Evolutionary conservation across 2,888 invertebrate genomes (phyloP).

Genomic region (Lasioglossum pauxillum): DNA sequence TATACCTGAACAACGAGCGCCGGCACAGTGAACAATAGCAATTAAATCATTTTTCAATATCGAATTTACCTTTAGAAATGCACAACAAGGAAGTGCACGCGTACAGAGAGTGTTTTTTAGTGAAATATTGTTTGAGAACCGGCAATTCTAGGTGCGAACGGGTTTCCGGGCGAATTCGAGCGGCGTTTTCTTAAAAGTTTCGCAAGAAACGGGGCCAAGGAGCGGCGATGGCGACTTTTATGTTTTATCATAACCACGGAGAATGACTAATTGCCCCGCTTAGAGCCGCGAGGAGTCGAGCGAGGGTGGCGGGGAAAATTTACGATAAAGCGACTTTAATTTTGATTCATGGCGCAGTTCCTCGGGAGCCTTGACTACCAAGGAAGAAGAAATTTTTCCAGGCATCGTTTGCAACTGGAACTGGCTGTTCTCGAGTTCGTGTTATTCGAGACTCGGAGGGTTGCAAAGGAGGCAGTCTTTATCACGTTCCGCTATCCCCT

Average conservation of each 20-base stretch:
- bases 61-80: background rate
- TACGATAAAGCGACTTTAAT: constrained; percentile 79
- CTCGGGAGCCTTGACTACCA: constrained; percentile 22
- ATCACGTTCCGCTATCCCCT: constrained; percentile 39
- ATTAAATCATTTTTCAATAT: background rate
- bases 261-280: constrained; percentile 79
- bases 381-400: constrained; percentile 43
- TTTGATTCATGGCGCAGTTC: constrained; percentile 78
- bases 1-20: background rate
- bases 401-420: constrained; percentile 34
- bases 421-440: constrained; percentile 16
- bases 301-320: constrained; percentile 65
- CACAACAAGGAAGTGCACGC: background rate
- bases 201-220: constrained; percentile 47
- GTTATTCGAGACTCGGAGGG: constrained; percentile 17
- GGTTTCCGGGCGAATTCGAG: constrained; percentile 16
- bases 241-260: constrained; percentile 72
- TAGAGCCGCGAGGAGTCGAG: constrained; percentile 62
- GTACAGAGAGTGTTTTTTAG: background rate
- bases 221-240: constrained; percentile 71
- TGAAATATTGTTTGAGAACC: background rate
- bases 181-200: constrained; percentile 33
- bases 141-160: constrained; percentile 15
- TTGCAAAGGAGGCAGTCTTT: constrained; percentile 40
- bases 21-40: background rate